These are phyloP conservation scores for Synchiropus splendidus DNA, from an alignment of 2,113 vertebrate genomes.

Conservation along the genomic window DNA sequence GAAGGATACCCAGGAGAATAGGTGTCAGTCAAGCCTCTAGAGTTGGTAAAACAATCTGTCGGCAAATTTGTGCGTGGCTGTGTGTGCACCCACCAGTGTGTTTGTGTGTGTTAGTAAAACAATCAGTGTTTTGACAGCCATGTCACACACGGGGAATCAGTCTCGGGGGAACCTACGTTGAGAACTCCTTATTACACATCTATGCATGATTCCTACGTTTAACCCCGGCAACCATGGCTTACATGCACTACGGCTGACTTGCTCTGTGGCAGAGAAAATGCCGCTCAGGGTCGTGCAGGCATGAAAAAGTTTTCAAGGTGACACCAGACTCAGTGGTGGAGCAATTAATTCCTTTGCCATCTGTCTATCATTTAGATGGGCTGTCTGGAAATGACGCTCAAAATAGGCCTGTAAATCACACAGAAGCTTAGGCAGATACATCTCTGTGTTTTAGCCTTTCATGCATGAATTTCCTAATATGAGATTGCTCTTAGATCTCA, in stretches of 20 bases:
- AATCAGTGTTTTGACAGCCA: constrained; percentile 63
- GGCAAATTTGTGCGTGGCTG: constrained; percentile 20
- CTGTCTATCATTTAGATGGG: constrained; percentile 49
- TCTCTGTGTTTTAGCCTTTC: constrained; percentile 3
- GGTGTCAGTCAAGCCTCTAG: constrained; percentile 50
- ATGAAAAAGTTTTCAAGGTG: constrained; percentile 47
- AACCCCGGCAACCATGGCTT: constrained; percentile 41
- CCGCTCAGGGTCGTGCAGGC: constrained; percentile 21
- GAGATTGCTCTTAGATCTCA: no score
- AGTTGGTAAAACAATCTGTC: constrained; percentile 51
- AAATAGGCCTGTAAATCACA: constrained; percentile 13
- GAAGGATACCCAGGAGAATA: constrained; percentile 46
- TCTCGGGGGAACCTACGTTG: constrained; percentile 51
- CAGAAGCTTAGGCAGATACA: no score
- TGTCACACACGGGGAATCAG: constrained; percentile 52
- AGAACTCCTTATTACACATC: constrained; percentile 48
- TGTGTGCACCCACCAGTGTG: constrained; percentile 3
- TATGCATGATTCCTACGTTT: constrained; percentile 48
- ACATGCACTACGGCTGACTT: constrained; percentile 17
- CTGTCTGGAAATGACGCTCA: constrained; percentile 20
- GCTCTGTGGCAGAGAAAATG: constrained; percentile 10
- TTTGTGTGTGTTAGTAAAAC: constrained; percentile 11
- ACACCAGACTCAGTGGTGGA: constrained; percentile 34
- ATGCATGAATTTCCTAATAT: no score
- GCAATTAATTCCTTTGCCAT: constrained; percentile 35